Conservation (phyloP, 2,888 invertebrate species). For the Myopa tessellatipennis region DNA sequence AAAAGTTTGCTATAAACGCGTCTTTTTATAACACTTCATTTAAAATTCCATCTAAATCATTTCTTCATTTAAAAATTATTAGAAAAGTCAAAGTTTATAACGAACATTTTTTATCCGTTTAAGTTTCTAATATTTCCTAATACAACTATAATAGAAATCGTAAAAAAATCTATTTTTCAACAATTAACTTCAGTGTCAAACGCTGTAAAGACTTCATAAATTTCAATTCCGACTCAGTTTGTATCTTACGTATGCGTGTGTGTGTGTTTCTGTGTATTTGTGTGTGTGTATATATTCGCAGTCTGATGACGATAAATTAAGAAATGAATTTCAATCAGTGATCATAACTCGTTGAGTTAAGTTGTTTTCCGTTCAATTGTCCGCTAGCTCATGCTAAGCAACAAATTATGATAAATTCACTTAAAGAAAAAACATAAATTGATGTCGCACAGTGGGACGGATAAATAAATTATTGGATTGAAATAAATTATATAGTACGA, state of each 20-base stretch:
- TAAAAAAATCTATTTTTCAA: conserved; percentile 3
- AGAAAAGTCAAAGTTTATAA: neutral
- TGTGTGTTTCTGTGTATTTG: neutral
- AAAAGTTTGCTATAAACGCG: too few relatives aligned
- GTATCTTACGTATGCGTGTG: neutral
- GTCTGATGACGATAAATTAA: conserved; percentile 60
- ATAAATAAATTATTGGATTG: too few relatives aligned
- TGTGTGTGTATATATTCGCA: neutral
- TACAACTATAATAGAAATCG: neutral
- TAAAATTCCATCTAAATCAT: neutral
- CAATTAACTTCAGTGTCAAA: conserved; percentile 26
- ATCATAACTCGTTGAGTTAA: conserved; percentile 54
- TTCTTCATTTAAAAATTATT: neutral
- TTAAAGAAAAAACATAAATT: conserved; percentile 21
- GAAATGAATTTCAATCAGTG: conserved; percentile 66
- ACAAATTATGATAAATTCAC: conserved; percentile 49
- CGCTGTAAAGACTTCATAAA: conserved; percentile 34
- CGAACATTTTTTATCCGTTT: neutral
- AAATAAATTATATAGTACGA: too few relatives aligned
- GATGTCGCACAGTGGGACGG: conserved; percentile 27
- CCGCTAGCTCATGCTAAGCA: conserved; percentile 43
- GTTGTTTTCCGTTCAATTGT: conserved; percentile 46
- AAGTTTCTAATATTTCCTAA: neutral
- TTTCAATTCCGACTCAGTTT: conserved; percentile 29
- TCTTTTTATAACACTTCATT: too few relatives aligned